Evolutionary conservation across 2,113 vertebrate species (phyloP), one percentile per base, ranked within the genome.

Genomic region (Anthoscopus minutus): DNA sequence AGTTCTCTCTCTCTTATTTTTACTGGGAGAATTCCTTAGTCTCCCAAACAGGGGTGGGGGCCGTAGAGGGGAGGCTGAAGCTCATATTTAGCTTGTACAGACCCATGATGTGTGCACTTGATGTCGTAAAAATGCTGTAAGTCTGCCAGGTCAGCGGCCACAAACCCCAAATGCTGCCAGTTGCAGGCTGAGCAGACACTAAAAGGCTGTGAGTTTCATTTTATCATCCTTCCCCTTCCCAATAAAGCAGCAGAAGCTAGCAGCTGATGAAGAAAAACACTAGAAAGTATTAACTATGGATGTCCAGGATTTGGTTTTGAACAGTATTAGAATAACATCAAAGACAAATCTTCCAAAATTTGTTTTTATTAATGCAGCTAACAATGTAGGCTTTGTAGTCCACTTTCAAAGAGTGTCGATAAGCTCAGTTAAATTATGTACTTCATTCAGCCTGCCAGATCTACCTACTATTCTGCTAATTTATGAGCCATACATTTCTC

Each of bases 91-190:
- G 65, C 33, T 92, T 86, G 71, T 56, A 81, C 33, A 83, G 76
- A 76, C 28, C 81, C 71, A 44, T 61, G 71, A 88, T 73, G 77
- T 69, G 61, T 69, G 38, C 71, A 72, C 44, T 35, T 93, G 94
- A 94, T 13, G 60, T 94, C 81, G 86, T 61, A 80, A 86, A 81
- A 86, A 92, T 31, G 42, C 71, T 71, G 21, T 57, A 66, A 73
- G 67, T 44, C 74, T 95, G 86, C 90, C 89, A 88, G 94, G 79
- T 78, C 96, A 95, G 80, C 88, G 93, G 88, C 73, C 56, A 96
- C 85, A 92, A 97, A 50, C 88, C 81, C 66, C 45, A 81, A 76
- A 89, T 22, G 61, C 89, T 94, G 91, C 87, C 91, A 76, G 58
- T 53, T 7, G 3, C 66, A 77, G 87, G 66, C 78, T 66, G 67